Base-by-base conservation (phyloP, 2,113 vertebrate genomes). In the Petrocephalus zakoni region DNA sequence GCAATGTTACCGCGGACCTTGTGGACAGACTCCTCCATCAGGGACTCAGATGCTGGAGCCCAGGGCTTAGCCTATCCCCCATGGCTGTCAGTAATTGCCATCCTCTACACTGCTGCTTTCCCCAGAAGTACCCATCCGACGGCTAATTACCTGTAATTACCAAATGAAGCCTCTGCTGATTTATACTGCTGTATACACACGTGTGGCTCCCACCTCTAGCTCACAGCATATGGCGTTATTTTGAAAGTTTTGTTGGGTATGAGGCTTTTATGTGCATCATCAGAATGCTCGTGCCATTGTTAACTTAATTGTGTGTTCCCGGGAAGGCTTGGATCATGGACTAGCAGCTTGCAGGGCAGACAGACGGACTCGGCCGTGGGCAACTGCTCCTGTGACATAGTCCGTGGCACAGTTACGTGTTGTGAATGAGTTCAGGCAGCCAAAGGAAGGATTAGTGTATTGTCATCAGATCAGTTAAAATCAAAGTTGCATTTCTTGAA, bases 81-180 rank as follows among this genome's bases (percentile, higher is more conserved):
- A 52, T 21, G 51, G 84, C 52, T 34, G 84, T 86, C 52, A 55
- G 84, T 86, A 86, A 34, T 86, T 55, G 51, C 51, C 15, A 22
- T 53, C 25, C n/a, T 85, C 84, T 29, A 53, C 51, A 53, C 10
- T 34, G 84, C 84, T 85, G 51, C 84, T 34, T 55, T 53, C 22
- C 51, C 51, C 52, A 55, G 52, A 25, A 34, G 25, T 86, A 34
- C 25, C 53, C 52, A 51, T 52, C 46, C 72, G 10, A 29, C 13
- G 51, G 15, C 49, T 34, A 55, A 86, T 86, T 55, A 34, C 84
- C 84, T 86, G 84, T 86, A 55, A 86, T 55, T 34, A 55, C 84
- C 52, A 49, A 83, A 49, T 55, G n/a, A 86, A 53, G 21, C 84
- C 49, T 55, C 84, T 25, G 84, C 2, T 46, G 81, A 51, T 51